A percentile compares a stretch with the other conserved stretches of the same genome.
These are phyloP conservation scores for Malurus elegans DNA, from an alignment of 2,113 vertebrate genomes.

Conservation along the genomic window DNA sequence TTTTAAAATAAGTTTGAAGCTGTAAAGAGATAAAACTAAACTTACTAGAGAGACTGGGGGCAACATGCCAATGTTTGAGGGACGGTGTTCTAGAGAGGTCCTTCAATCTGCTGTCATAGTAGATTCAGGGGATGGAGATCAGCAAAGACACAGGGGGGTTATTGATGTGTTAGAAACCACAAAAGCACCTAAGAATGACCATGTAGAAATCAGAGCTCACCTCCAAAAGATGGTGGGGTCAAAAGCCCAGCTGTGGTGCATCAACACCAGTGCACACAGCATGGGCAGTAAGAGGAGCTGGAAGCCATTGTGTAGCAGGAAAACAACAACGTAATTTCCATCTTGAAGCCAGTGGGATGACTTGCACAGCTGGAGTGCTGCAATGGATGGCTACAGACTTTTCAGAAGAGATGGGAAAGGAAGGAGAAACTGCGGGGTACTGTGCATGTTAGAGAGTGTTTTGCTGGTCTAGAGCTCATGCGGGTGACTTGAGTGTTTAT, in stretches of 20 bases:
- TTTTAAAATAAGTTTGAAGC: not conserved
- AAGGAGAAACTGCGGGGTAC: not conserved
- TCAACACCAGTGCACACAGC: not conserved
- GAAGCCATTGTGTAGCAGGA: not conserved
- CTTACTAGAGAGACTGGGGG: not conserved
- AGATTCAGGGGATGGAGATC: not conserved
- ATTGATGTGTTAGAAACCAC: not conserved
- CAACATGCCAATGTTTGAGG: not conserved
- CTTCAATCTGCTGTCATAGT: not conserved
- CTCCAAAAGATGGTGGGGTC: not conserved
- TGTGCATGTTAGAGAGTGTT: not conserved
- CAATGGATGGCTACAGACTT: not conserved
- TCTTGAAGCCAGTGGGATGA: not conserved
- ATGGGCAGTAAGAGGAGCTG: not conserved
- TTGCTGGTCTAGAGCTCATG: not conserved
- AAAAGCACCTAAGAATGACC: not conserved
- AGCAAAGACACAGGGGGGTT: not conserved
- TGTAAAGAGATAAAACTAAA: not conserved
- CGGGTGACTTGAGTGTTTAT: not conserved
- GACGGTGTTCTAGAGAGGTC: not conserved
- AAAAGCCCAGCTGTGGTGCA: not conserved
- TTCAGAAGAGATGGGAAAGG: not conserved
- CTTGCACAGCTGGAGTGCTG: not conserved
- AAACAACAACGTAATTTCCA: not conserved
- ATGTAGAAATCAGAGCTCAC: not conserved